Evolutionary conservation across 1,140 invertebrate genomes (phyloP).

Genomic region (Halesus radiatus): DNA sequence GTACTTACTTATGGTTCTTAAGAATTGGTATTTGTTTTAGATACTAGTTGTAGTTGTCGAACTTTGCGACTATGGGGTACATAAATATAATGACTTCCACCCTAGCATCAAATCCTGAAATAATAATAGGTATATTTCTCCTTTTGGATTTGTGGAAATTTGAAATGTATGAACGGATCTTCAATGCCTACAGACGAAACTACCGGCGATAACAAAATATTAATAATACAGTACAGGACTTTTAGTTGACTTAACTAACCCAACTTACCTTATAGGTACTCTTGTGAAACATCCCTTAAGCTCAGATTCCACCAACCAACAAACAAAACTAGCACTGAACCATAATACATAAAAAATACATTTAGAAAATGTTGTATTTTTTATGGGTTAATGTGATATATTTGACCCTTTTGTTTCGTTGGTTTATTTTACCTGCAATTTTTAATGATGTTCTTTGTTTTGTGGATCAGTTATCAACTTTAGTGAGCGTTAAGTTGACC

Average conservation of each 20-base stretch:
- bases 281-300: slow-evolving; percentile 42
- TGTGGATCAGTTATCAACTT: slow-evolving; percentile 41
- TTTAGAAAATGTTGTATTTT: neutral
- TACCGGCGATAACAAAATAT: slow-evolving; percentile 34
- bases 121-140: too few species aligned
- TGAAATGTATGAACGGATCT: neutral
- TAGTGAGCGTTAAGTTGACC: slow-evolving; percentile 45
- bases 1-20: too few species aligned
- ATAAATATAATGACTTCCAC: too few species aligned
- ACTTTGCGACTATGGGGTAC: too few species aligned
- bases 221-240: slow-evolving; percentile 43
- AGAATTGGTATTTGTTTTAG: too few species aligned
- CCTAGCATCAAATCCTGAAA: too few species aligned
- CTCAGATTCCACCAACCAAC: neutral
- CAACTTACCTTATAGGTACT: slow-evolving; percentile 35
- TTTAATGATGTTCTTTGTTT: neutral
- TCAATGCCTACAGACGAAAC: slow-evolving; percentile 17
- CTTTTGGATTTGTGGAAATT: too few species aligned
- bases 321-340: neutral
- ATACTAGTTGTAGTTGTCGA: too few species aligned
- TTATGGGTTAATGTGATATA: neutral
- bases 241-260: slow-evolving; percentile 41
- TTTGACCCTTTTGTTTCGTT: neutral
- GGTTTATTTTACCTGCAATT: neutral
- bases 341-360: neutral